Evolutionary conservation across 2,113 vertebrate genomes (phyloP).

Genomic region (Leiothrix lutea): DNA sequence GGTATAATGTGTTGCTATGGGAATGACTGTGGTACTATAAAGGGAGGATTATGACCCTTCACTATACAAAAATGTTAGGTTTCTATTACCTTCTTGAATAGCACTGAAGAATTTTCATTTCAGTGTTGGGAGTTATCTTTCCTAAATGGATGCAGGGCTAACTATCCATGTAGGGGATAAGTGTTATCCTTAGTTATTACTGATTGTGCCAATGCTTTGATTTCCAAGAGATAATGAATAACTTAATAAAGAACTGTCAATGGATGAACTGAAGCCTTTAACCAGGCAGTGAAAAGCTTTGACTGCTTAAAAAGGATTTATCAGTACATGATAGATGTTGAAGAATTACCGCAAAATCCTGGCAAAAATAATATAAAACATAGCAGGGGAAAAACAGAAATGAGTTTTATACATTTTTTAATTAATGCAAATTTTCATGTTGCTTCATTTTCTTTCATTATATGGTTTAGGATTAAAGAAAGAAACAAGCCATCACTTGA

Average conservation of each 20-base stretch:
- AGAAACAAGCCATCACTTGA: slow-evolving; percentile 63
- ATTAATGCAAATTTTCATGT: slow-evolving; percentile 49
- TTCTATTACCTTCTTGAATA: slow-evolving; percentile 43
- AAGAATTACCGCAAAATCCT: slow-evolving; percentile 34
- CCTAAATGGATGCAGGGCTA: slow-evolving; percentile 47
- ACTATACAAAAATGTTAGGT: slow-evolving; percentile 45
- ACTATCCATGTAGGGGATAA: slow-evolving; percentile 50
- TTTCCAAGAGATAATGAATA: slow-evolving; percentile 62
- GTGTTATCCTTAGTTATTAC: slow-evolving; percentile 48
- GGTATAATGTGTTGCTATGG: slow-evolving; percentile 47
- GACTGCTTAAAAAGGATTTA: slow-evolving; percentile 61
- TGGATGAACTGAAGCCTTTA: background rate
- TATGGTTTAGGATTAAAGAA: slow-evolving; percentile 55
- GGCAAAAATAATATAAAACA: slow-evolving; percentile 28
- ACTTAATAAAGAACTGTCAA: slow-evolving; percentile 28
- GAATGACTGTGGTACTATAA: slow-evolving; percentile 27
- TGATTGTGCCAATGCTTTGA: slow-evolving; percentile 59
- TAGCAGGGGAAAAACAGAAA: background rate
- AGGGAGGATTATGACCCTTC: slow-evolving; percentile 46
- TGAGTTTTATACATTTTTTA: background rate
- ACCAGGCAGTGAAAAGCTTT: slow-evolving; percentile 22
- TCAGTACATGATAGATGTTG: slow-evolving; percentile 26
- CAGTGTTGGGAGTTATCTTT: slow-evolving; percentile 24
- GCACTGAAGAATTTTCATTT: slow-evolving; percentile 36
- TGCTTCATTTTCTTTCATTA: slow-evolving; percentile 62